Percentiles rank a stretch among this genome's conserved stretches.
phyloP scores from a whole-genome alignment of 2,797 vertebrate species.

The Loris lydekkerianus region DNA sequence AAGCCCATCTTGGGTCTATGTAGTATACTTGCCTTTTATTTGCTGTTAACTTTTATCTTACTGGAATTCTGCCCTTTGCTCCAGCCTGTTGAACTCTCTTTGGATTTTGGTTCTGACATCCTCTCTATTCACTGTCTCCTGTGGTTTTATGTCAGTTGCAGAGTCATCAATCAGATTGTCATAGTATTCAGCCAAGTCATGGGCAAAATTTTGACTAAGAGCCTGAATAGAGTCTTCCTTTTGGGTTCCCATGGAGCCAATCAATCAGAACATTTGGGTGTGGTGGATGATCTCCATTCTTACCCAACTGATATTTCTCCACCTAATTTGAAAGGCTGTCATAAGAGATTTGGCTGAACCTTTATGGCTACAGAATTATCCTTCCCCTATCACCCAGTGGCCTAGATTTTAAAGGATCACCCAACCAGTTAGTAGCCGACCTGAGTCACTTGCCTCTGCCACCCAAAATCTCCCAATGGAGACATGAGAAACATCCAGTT shows the following conservation, averaged over 20 bases:
- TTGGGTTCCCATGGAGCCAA: neutral
- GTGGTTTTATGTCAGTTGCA: neutral
- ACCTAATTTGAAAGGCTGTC: neutral
- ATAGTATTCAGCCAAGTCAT: neutral
- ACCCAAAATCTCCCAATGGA: neutral
- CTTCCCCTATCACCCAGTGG: neutral
- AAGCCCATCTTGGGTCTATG: neutral
- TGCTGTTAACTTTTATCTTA: neutral
- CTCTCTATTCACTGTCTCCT: neutral
- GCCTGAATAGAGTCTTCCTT: neutral
- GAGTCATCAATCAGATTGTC: neutral
- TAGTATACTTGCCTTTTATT: neutral
- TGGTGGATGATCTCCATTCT: neutral
- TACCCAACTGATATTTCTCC: neutral
- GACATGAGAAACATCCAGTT: neutral
- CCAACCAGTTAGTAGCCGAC: neutral
- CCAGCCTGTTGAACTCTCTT: neutral
- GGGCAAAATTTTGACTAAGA: conserved; percentile 10
- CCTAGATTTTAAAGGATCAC: conserved; percentile 23
- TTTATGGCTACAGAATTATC: neutral
- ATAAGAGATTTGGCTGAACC: neutral
- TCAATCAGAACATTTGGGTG: neutral
- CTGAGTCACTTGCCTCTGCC: neutral
- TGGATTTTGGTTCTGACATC: neutral
- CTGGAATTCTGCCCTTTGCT: neutral